Evolutionary conservation across 2,888 invertebrate species (phyloP), one percentile per base, ranked within the genome.

Genomic region (Callyntrura guangdongensis): DNA sequence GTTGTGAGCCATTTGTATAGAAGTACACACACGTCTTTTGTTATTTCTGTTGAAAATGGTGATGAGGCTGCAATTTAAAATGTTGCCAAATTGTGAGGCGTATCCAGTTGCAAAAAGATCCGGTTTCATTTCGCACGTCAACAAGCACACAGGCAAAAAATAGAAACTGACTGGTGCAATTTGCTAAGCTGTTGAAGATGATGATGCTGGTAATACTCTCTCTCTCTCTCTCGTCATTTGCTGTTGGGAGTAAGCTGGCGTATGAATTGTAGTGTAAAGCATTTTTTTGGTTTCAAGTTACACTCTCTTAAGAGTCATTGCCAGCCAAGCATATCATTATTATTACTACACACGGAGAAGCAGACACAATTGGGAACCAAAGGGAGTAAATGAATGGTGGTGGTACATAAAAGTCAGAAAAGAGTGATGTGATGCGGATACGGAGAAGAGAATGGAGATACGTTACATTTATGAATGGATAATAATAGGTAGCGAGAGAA

Each of bases 81-180:
- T 56, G 27, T 86, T 86, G 86, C 77, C 74, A 86, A 86, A 77
- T 56, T 86, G 77, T 86, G 47, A 77, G 74, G 59, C 77, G 74
- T 86, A 86, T 86, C 86, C 77, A 86, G 86, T 86, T 86, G 74
- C 86, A 77, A 86, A 36, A 72, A 86, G 86, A 86, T 86, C 86
- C 86, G 86, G 77, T 86, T 86, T 77, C 86, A 74, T 45, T 77
- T 86, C 49, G 86, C 86, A 77, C 86, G 86, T 86, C 86, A 86
- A 74, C 86, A 86, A 36, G 3, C 36, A 36, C 6, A 36, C 36
- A 36, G 36, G 45, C 86, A 86, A 74, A 22, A 64, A 56, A 69
- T 36, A 36, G 36, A 84, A 5, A 59, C 25, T 47, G 45, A 20
- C 5, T 11, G 27, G 49, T 77, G 20, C n/a, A 77, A 20, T 27